A percentile compares a stretch with the other conserved stretches of the same genome.
phyloP scores from a whole-genome alignment of 2,113 vertebrate species.

The Hepsetus odoe region DNA sequence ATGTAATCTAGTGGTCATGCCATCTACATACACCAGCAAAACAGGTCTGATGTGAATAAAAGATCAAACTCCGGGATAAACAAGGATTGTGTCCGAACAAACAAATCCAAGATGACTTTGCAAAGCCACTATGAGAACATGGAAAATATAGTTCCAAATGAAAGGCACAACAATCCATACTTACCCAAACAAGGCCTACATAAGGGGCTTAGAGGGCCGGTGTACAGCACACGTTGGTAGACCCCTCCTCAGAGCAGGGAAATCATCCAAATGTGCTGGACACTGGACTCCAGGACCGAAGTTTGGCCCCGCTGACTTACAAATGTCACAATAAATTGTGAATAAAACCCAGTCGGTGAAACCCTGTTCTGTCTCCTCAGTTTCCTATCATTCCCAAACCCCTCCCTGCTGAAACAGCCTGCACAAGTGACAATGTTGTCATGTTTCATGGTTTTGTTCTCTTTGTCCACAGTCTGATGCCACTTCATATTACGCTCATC shows the following conservation, averaged over 20 bases:
- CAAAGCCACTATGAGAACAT: not conserved
- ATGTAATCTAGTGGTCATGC: not conserved
- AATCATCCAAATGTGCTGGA: too few species aligned
- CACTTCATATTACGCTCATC: not conserved
- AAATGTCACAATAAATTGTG: not conserved
- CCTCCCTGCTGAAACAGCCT: constrained; percentile 7
- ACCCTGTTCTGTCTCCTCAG: not conserved
- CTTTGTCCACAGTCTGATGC: not conserved
- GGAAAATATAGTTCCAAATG: not conserved
- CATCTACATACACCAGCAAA: not conserved
- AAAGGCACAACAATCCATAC: not conserved
- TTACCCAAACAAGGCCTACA: not conserved
- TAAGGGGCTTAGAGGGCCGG: too few species aligned
- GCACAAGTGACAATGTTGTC: not conserved
- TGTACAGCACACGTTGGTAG: too few species aligned
- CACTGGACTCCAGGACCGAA: too few species aligned
- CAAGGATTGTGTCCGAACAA: not conserved
- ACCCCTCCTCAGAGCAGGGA: too few species aligned
- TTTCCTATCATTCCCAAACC: not conserved
- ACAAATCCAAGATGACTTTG: not conserved
- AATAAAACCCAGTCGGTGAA: not conserved
- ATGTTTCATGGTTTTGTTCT: constrained; percentile 17
- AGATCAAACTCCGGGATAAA: not conserved
- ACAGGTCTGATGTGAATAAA: not conserved
- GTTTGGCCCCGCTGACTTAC: too few species aligned